These are phyloP conservation scores for Xylota segnis DNA, from an alignment of 2,888 invertebrate species.

Conservation along the genomic window DNA sequence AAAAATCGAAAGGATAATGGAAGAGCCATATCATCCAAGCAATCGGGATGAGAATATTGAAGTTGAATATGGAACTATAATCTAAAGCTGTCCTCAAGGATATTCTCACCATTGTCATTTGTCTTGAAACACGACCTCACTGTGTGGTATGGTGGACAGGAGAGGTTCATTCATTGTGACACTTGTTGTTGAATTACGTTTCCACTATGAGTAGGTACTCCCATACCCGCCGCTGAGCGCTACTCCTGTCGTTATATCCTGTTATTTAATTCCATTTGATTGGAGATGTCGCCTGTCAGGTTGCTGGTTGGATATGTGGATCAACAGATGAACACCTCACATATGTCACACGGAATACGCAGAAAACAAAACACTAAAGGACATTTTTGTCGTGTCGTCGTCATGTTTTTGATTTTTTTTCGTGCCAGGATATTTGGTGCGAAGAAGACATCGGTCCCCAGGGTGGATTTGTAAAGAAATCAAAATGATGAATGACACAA, in stretches of 20 bases:
- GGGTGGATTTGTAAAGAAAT: slow-evolving; percentile 62
- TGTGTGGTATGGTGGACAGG: slow-evolving; percentile 7
- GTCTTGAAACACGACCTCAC: slow-evolving; percentile 2
- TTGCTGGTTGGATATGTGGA: slow-evolving; percentile 36
- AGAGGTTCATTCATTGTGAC: slow-evolving; percentile 51
- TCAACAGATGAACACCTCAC: slow-evolving; percentile 69
- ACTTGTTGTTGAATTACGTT: slow-evolving; percentile 45
- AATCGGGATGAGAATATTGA: not conserved
- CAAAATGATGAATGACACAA: slow-evolving; percentile 61
- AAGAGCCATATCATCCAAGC: slow-evolving; percentile 6
- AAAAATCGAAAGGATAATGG: slow-evolving; percentile 16
- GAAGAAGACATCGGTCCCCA: slow-evolving; percentile 39
- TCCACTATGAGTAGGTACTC: not conserved
- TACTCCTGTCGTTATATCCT: slow-evolving; percentile 22
- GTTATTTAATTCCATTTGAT: slow-evolving; percentile 69
- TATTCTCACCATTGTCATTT: slow-evolving; percentile 14
- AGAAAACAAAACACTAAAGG: slow-evolving; percentile 11
- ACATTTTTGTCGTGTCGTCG: slow-evolving; percentile 35
- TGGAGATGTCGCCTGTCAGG: slow-evolving; percentile 58
- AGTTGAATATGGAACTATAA: slow-evolving; percentile 8
- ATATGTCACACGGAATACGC: slow-evolving; percentile 20
- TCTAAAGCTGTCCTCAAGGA: slow-evolving; percentile 36
- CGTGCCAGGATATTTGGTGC: not conserved
- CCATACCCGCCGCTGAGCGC: not conserved
- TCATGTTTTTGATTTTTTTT: slow-evolving; percentile 21